Conservation (phyloP, 2,797 vertebrate genomes). For the Anguilla anguilla region DNA sequence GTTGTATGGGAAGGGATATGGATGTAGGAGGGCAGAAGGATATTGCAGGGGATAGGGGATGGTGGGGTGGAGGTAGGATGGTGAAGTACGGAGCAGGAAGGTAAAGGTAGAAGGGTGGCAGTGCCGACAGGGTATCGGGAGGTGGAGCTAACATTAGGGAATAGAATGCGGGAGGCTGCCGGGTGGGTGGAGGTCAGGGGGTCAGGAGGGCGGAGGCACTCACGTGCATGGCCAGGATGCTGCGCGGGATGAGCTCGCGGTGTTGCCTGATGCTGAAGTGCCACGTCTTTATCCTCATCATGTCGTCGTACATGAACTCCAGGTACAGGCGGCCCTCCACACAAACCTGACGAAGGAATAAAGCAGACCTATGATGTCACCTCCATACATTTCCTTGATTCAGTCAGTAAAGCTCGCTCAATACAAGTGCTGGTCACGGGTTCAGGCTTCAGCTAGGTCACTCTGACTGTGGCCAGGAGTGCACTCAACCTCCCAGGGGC, state of each 20-base stretch:
- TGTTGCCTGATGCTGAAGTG: slow-evolving; percentile 99
- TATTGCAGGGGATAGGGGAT: not conserved
- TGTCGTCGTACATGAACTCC: slow-evolving; percentile 99
- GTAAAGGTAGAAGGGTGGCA: not conserved
- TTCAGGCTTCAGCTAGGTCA: not conserved
- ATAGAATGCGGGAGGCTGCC: not conserved
- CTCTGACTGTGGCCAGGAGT: not conserved
- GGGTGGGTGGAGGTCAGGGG: not conserved
- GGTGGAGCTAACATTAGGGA: not conserved
- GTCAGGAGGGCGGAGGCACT: slow-evolving; percentile 62
- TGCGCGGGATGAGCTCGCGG: slow-evolving; percentile 96
- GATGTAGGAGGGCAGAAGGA: not conserved
- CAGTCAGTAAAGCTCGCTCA: not conserved
- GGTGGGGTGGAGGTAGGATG: not conserved
- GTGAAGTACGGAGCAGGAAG: not conserved
- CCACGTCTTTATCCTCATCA: slow-evolving; percentile 99
- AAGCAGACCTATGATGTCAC: not conserved
- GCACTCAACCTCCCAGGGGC: not conserved
- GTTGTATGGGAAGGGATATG: not conserved
- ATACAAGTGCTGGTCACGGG: not conserved
- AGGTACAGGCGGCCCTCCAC: slow-evolving; percentile 95
- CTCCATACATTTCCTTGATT: not conserved
- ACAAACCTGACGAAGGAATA: slow-evolving; percentile 79
- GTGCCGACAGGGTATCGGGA: no score
- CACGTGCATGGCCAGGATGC: slow-evolving; percentile 98